Base-by-base conservation (phyloP, 1,140 invertebrate genomes). In the Cepaea nemoralis region DNA sequence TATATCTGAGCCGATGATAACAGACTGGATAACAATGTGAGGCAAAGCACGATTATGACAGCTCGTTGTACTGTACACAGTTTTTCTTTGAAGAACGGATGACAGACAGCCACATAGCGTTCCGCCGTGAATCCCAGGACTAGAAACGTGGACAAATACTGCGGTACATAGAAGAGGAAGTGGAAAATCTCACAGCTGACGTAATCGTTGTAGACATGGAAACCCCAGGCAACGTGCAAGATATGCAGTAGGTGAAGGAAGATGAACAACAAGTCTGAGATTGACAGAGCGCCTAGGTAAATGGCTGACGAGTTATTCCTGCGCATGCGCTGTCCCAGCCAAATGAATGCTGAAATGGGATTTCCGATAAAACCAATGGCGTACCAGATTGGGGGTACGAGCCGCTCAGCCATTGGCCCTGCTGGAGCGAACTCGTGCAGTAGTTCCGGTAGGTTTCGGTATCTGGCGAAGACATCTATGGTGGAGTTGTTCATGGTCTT, bases 51-150 rank as follows among this genome's bases (percentile, higher is more conserved):
- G 2, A 88, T 83, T n/a, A 83, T 79, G 24, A 83, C 82, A 55
- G 89, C 88, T 24, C 86, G 71, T 0, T 74, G 67, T 12, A 88
- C 87, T 16, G 88, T 90, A 77, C 89, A 90, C 74, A 81, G 87
- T 55, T 86, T 88, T 71, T 88, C 89, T 73, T 88, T 88, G 76
- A 94, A 93, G 37, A 98, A 93, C 0, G 97, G 97, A 91, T 98
- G 96, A 89, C 97, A 99, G 0, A 99, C 97, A 0, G 97, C 97
- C 48, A 99, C 95, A 92, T 97, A 99, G 50, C 98, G 93, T 91
- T 99, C 98, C 83, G 98, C 93, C 0, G 98, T 99, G 42, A 99
- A 98, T 1, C 96, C 96, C 0, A 91, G 81, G 0, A 91, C 91
- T 0, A 91, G 84, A 14, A 89, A 71, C 0, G 90, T 88, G 14